Evolutionary conservation across 1,140 invertebrate genomes (phyloP).

Genomic region (Trichonephila inaurata): DNA sequence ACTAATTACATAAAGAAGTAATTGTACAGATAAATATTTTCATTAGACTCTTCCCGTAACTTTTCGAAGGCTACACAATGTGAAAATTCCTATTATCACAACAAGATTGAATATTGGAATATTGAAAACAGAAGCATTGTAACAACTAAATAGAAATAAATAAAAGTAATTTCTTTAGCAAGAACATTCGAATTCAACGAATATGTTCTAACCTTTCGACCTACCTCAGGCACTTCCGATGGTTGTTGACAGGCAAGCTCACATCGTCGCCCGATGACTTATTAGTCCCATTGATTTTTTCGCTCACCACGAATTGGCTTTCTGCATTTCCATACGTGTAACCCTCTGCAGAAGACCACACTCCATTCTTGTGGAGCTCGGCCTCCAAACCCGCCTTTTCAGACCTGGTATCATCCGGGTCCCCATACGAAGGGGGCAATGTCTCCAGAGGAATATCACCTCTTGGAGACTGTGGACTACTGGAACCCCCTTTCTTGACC

Average conservation of each 20-base stretch:
- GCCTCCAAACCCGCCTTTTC: conserved; percentile 52
- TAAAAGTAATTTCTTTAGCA: no score
- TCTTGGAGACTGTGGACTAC: not conserved
- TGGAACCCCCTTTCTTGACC: conserved; percentile 45
- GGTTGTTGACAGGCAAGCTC: conserved; percentile 57
- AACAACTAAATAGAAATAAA: no score
- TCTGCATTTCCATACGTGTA: conserved; percentile 7
- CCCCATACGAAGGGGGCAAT: conserved; percentile 24
- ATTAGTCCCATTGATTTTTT: conserved; percentile 65
- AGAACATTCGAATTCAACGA: no score
- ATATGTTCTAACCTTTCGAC: not conserved
- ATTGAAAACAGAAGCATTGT: no score
- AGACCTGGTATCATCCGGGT: not conserved
- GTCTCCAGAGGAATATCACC: conserved; percentile 54
- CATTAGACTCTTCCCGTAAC: no score
- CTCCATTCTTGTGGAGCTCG: conserved; percentile 65
- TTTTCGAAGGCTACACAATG: no score
- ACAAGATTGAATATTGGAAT: no score
- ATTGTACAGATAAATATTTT: no score
- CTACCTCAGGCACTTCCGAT: conserved; percentile 73
- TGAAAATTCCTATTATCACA: no score
- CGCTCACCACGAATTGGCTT: conserved; percentile 27
- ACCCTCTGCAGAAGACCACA: conserved; percentile 56
- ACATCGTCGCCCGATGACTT: conserved; percentile 46
- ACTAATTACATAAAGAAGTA: no score